Base-by-base conservation (phyloP, 2,888 invertebrate species). In the Amphimallon solstitiale region DNA sequence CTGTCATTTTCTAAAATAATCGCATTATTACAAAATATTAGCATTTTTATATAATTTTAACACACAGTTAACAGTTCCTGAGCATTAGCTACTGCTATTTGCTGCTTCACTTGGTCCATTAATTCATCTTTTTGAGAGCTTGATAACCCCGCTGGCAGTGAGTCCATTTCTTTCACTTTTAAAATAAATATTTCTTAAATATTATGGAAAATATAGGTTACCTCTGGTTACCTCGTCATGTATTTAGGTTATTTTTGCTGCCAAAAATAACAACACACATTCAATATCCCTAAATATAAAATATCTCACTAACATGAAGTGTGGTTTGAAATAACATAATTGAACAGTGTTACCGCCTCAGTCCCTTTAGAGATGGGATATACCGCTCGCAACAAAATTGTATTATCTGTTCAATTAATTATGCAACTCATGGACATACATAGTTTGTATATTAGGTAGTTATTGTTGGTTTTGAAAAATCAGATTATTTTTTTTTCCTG, bases 71-170 rank as follows among this genome's bases (percentile, higher is more conserved):
- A 85, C 69, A 97, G 83, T 86, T 97, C 95, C 81, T 97, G 96
- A 35, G 94, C 94, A 83, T 94, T 95, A 43, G 95, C 95, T 62
- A 98, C 89, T 0, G 95, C 95, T 67, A 97, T 92, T 86, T 97
- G 95, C 82, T 96, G 95, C 83, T 96, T 95, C 23, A 97, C 93
- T 85, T 95, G 93, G 75, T 95, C 93, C 92, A 97, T 96, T 67
- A 97, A 84, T 78, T 95, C 94, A 74, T 92, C 93, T 79, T 91
- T 92, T 79, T 95, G 92, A 45, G 86, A 83, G 12, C 89, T 89
- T 15, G 89, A 85, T 71, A 92, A 83, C 67, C 86, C 86, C 43
- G 84, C 78, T 63, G 85, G 80, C 73, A 89, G 78, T 2, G 86
- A 81, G 79, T 89, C 89, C 90, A 90, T 90, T 77, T 71, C 81